phyloP scores from a whole-genome alignment of 2,113 vertebrate genomes.

The Martes martes region DNA sequence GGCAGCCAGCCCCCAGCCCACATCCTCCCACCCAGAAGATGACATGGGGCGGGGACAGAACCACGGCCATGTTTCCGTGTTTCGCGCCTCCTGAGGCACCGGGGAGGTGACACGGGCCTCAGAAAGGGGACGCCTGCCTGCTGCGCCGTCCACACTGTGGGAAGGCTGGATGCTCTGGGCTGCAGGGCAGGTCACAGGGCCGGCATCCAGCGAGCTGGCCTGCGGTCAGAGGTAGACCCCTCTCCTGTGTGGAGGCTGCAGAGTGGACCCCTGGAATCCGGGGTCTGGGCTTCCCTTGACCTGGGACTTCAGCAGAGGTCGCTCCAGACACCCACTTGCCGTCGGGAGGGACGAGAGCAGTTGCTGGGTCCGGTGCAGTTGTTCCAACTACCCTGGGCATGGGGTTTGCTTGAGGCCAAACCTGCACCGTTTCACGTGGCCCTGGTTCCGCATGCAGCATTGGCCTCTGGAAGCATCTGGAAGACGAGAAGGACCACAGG shows the following conservation, averaged over 20 bases:
- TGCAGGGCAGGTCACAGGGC: background rate
- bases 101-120: background rate
- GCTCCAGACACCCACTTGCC: background rate
- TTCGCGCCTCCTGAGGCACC: background rate
- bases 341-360: rapidly evolving
- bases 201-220: background rate
- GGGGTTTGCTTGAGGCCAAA: background rate
- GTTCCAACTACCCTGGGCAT: rapidly evolving
- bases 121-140: rapidly evolving
- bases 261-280: background rate
- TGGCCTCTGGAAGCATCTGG: background rate
- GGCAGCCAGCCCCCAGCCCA: too few relatives aligned
- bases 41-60: background rate
- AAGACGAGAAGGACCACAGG: background rate
- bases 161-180: background rate
- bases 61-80: rapidly evolving
- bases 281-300: background rate
- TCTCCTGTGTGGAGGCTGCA: background rate
- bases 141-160: rapidly evolving
- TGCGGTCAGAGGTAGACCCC: rapidly evolving
- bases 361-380: rapidly evolving
- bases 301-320: background rate
- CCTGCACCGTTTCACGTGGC: background rate
- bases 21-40: background rate
- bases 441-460: background rate